Percentiles rank a stretch among this genome's conserved stretches.
Evolutionary conservation across 2,113 vertebrate genomes (phyloP).

Genomic region (Chionodraco myersi): DNA sequence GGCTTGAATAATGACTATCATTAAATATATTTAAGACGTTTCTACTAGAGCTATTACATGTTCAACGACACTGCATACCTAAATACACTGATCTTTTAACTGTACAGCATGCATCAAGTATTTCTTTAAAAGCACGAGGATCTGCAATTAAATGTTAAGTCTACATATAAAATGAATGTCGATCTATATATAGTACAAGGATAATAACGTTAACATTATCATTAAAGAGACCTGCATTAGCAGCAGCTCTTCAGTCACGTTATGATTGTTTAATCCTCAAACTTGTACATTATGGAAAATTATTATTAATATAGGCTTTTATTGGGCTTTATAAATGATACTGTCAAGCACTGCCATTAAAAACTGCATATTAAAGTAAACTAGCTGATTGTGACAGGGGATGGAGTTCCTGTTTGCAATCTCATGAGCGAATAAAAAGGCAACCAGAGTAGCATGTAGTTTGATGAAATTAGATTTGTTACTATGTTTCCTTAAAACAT

Average conservation of each 20-base stretch:
- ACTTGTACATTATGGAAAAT: constrained; percentile 8
- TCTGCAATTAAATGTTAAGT: neutral
- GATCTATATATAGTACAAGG: neutral
- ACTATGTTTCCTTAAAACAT: neutral
- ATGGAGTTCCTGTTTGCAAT: neutral
- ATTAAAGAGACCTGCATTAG: neutral
- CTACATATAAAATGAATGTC: neutral
- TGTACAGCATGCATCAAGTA: neutral
- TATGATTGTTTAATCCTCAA: constrained; percentile 17
- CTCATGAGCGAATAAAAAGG: neutral
- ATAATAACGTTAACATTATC: neutral
- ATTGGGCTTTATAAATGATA: constrained; percentile 31
- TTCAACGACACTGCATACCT: neutral
- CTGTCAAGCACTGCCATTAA: neutral
- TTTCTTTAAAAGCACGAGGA: neutral
- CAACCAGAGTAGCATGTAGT: no score
- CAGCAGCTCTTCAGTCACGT: neutral
- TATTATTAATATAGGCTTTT: neutral
- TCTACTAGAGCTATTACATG: neutral
- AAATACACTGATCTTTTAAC: neutral
- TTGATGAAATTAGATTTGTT: neutral
- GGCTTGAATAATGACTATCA: neutral
- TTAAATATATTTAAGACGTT: neutral
- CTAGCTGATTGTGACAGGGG: neutral
- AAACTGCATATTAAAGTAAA: neutral